Percentiles rank a stretch among this genome's conserved stretches.
phyloP scores from a whole-genome alignment of 2,888 invertebrate genomes.

The Drosophila nigricruria region DNA sequence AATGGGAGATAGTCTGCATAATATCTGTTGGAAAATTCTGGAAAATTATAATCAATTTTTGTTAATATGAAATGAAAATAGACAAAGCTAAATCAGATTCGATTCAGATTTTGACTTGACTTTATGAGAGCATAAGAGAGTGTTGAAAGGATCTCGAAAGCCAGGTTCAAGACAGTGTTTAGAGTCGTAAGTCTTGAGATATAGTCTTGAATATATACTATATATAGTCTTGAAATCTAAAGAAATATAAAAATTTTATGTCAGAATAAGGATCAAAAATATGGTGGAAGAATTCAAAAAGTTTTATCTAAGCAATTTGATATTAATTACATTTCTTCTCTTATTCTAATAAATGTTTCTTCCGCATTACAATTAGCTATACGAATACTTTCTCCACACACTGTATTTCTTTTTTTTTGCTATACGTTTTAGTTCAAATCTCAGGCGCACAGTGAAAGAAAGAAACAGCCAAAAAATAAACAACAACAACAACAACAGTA shows the following conservation, averaged over 20 bases:
- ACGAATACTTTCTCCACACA: conserved; percentile 16
- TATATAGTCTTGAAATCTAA: too few relatives aligned
- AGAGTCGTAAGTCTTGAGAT: too few relatives aligned
- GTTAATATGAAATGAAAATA: neutral
- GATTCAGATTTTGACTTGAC: too few relatives aligned
- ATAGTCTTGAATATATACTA: too few relatives aligned
- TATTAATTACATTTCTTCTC: too few relatives aligned
- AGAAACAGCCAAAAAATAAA: conserved; percentile 24
- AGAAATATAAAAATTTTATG: neutral
- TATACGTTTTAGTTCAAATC: conserved; percentile 43
- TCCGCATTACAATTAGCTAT: neutral
- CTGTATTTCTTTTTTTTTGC: conserved; percentile 45
- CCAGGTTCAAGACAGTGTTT: too few relatives aligned
- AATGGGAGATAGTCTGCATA: neutral
- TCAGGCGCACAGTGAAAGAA: conserved; percentile 34
- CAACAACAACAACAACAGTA: conserved; percentile 31
- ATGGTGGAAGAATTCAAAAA: too few relatives aligned
- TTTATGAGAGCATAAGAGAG: too few relatives aligned
- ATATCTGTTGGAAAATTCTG: neutral
- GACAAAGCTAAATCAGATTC: neutral
- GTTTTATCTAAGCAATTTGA: too few relatives aligned
- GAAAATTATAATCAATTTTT: neutral
- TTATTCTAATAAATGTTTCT: neutral
- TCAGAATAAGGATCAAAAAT: neutral
- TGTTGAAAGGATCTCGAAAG: too few relatives aligned